These are phyloP conservation scores for Adrianichthys oophorus DNA, from an alignment of 2,797 vertebrate species.

Conservation along the genomic window DNA sequence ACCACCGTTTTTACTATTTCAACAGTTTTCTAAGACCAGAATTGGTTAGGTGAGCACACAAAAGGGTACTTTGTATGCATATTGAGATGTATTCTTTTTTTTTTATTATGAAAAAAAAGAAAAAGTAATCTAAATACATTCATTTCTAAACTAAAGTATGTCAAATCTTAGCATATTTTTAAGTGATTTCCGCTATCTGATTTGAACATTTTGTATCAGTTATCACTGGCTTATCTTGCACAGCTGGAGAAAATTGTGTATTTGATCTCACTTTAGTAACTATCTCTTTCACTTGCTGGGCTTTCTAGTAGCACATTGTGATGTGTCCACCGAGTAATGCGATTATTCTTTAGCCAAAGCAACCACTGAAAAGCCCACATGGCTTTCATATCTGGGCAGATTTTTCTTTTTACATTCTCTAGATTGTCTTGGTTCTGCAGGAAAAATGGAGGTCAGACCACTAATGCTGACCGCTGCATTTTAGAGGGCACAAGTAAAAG, in stretches of 20 bases:
- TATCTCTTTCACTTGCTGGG: slow-evolving; percentile 31
- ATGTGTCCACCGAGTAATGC: slow-evolving; percentile 57
- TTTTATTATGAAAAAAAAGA: too few species aligned
- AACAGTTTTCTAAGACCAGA: background rate
- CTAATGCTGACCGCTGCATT: slow-evolving; percentile 65
- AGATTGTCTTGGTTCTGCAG: slow-evolving; percentile 44
- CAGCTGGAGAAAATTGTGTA: slow-evolving; percentile 51
- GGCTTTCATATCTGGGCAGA: slow-evolving; percentile 63
- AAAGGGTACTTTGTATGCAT: too few species aligned
- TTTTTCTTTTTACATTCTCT: slow-evolving; percentile 59
- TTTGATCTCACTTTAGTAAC: slow-evolving; percentile 51
- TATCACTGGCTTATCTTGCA: slow-evolving; percentile 52
- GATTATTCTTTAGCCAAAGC: slow-evolving; percentile 67
- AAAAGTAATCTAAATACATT: too few species aligned
- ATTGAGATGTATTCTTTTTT: too few species aligned
- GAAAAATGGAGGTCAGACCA: slow-evolving; percentile 60
- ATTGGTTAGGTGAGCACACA: slow-evolving; percentile 1
- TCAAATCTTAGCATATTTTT: slow-evolving; percentile 1
- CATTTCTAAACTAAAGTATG: too few species aligned
- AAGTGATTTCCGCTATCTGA: slow-evolving; percentile 30
- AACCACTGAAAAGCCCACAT: slow-evolving; percentile 63
- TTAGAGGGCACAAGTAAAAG: slow-evolving; percentile 48
- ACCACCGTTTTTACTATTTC: too few species aligned
- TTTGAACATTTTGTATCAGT: slow-evolving; percentile 53
- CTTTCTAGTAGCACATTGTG: slow-evolving; percentile 49